A percentile compares a stretch with the other conserved stretches of the same genome.
These are phyloP conservation scores for Nematopogon swammerdamellus DNA, from an alignment of 2,888 invertebrate species.

Conservation along the genomic window DNA sequence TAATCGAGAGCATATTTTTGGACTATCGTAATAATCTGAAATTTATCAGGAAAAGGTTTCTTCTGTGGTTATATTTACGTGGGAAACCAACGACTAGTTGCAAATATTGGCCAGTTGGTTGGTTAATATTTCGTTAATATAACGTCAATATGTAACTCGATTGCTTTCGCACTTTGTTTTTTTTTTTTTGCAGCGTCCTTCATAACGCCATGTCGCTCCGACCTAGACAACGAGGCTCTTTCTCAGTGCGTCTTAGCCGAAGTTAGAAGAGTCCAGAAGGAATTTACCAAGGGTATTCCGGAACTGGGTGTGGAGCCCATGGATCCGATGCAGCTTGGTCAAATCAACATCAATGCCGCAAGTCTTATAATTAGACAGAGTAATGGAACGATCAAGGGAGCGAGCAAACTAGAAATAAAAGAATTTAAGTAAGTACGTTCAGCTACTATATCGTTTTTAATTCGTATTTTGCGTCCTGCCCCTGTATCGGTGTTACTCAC, in stretches of 20 bases:
- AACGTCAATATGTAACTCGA: too few species aligned
- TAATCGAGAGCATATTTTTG: too few species aligned
- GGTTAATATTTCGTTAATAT: too few species aligned
- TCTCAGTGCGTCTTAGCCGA: not conserved
- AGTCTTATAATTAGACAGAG: not conserved
- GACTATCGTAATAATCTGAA: too few species aligned
- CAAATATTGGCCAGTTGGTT: too few species aligned
- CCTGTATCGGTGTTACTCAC: too few species aligned
- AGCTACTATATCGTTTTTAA: too few species aligned
- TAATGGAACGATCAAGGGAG: not conserved
- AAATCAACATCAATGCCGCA: not conserved
- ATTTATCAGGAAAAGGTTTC: too few species aligned
- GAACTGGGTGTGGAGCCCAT: not conserved
- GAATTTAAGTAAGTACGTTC: not conserved
- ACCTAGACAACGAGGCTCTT: not conserved
- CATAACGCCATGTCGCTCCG: not conserved
- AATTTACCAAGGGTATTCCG: not conserved
- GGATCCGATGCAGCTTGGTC: not conserved
- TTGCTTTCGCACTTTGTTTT: too few species aligned
- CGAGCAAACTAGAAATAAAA: not conserved
- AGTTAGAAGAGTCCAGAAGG: not conserved
- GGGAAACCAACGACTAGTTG: too few species aligned
- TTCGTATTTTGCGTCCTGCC: too few species aligned
- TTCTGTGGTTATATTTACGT: too few species aligned
- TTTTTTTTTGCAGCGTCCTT: not conserved